Base-by-base conservation (phyloP, 2,113 vertebrate species). In the Melanerpes aurifrons region DNA sequence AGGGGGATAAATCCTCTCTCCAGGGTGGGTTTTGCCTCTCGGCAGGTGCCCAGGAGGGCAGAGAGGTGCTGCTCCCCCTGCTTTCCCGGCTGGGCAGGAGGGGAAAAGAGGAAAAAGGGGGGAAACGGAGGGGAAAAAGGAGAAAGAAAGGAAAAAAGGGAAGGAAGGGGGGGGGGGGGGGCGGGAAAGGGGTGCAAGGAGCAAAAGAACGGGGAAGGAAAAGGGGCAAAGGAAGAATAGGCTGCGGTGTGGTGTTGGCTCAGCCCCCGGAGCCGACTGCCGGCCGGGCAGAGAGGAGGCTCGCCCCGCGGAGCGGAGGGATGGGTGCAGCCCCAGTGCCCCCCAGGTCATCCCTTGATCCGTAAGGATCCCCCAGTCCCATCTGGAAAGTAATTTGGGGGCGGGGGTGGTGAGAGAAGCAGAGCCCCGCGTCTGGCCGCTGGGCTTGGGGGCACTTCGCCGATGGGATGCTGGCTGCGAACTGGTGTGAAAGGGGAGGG, bases 121-220 rank as follows among this genome's bases (percentile, higher is more conserved):
- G 21, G 9, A 48, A 57, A 35, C 43, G 25, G 1, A 2, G 8
- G 43, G 16, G 1, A 1, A 1, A 7, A 31, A 14, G 29, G 21
- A 15, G 8, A 21, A 50, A 22, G 21, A 12, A 4, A 59, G 13
- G 9, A 5, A 18, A 11, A 70, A 26, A 6, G 17, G 0, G 0
- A 0, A 3, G 8, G 16, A 3, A 0, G 1, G 0, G 0, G 3
- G 11, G 13, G 3, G 0, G 1, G 17, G 3, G 2, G 5, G 50
- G 19, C n/a, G 26, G 25, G 5, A 24, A 12, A 10, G 37, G 8
- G 48, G 21, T 22, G 48, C 21, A 50, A 50, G 48, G 48, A 50
- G 48, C 5, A 11, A 21, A 15, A 12, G 16, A 50, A 6, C 37
- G 14, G 21, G 18, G 29, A 15, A 8, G n/a, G 19, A 7, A 5